Conservation (phyloP, 2,888 invertebrate species). For the Mythimna albipuncta region DNA sequence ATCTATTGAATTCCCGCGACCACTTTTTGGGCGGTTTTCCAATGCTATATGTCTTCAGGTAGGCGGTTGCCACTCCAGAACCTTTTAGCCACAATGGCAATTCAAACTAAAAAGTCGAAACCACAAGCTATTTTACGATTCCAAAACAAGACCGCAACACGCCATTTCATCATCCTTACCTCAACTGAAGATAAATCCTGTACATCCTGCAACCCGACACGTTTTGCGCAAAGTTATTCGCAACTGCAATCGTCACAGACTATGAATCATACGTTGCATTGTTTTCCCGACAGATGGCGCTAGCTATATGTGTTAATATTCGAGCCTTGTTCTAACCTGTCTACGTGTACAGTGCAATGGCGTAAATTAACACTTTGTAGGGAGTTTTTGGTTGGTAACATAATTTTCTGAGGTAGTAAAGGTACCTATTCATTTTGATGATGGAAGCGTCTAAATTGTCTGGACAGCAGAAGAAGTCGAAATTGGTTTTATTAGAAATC, state of each 20-base stretch:
- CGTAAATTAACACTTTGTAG: slow-evolving; percentile 48
- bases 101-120: neutral
- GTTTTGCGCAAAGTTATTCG: slow-evolving; percentile 54
- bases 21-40: no score
- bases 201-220: slow-evolving; percentile 31
- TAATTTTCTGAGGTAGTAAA: neutral
- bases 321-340: slow-evolving; percentile 63
- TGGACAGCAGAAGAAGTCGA: neutral
- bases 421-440: neutral
- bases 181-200: slow-evolving; percentile 38
- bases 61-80: no score
- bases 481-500: neutral
- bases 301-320: slow-evolving; percentile 67
- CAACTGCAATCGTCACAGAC: slow-evolving; percentile 43
- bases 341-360: slow-evolving; percentile 51
- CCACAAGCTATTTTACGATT: neutral
- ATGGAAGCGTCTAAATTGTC: neutral
- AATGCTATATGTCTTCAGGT: no score
- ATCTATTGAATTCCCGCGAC: no score
- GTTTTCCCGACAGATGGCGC: slow-evolving; percentile 64
- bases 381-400: slow-evolving; percentile 13
- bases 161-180: slow-evolving; percentile 22
- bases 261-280: slow-evolving; percentile 68
- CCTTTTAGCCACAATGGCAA: neutral
- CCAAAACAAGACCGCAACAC: neutral